A percentile compares a stretch with the other conserved stretches of the same genome.
Conservation (phyloP, 2,113 vertebrate genomes). For the Centrocercus urophasianus region DNA sequence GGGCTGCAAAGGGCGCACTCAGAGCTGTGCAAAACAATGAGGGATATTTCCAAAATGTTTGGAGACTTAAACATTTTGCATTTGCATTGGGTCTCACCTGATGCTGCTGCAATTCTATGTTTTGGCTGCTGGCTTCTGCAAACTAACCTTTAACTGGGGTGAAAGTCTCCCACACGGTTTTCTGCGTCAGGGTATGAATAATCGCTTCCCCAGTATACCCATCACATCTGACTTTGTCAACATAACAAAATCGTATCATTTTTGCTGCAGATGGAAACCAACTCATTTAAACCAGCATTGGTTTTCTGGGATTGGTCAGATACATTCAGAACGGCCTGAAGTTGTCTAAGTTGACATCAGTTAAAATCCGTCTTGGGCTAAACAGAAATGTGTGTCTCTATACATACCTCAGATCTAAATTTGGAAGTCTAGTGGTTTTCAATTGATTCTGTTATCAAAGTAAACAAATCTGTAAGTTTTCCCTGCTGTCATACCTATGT, state of each 20-base stretch:
- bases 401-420: background rate
- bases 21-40: background rate
- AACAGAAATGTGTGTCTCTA: background rate
- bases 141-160: background rate
- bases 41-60: background rate
- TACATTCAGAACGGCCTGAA: background rate
- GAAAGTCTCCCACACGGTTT: background rate
- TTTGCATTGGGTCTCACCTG: background rate
- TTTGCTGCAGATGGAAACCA: background rate
- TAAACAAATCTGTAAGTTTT: slow-evolving; percentile 43
- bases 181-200: background rate
- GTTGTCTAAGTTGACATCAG: background rate
- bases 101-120: background rate
- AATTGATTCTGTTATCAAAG: background rate
- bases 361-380: slow-evolving; percentile 2
- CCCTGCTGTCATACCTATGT: background rate
- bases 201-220: background rate
- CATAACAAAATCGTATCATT: background rate
- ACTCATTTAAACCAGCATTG: background rate
- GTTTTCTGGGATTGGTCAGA: background rate
- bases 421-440: slow-evolving; percentile 23
- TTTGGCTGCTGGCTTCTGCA: background rate
- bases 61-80: background rate
- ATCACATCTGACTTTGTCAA: background rate
- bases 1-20: background rate